phyloP scores from a whole-genome alignment of 2,113 vertebrate species.

The Carassius auratus region DNA sequence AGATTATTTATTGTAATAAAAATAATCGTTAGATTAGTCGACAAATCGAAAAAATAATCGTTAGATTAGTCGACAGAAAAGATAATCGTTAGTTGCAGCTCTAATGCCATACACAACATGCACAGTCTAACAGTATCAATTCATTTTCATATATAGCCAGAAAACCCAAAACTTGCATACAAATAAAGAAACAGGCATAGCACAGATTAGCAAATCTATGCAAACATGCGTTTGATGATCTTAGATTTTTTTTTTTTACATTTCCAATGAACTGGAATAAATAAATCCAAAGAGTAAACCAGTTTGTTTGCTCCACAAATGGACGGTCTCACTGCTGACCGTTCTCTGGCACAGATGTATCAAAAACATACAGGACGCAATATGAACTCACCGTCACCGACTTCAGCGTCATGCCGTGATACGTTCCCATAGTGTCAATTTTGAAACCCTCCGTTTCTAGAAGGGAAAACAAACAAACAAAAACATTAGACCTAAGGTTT shows the following conservation, averaged over 20 bases:
- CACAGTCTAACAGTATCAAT: background rate
- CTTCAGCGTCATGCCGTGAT: slow-evolving; percentile 98
- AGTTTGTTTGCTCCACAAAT: background rate
- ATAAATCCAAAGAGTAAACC: background rate
- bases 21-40: too few species aligned
- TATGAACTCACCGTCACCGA: slow-evolving; percentile 93
- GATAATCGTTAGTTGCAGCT: too few species aligned
- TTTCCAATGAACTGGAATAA: background rate
- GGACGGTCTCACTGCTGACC: background rate
- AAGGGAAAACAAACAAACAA: too few species aligned
- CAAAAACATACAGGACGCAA: background rate
- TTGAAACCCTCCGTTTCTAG: slow-evolving; percentile 97
- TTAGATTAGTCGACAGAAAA: too few species aligned
- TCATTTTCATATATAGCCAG: background rate
- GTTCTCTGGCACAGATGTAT: background rate
- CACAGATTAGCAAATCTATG: background rate
- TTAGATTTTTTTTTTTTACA: background rate
- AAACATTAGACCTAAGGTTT: background rate
- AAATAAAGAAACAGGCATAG: background rate
- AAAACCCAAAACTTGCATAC: background rate
- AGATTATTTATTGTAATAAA: too few species aligned
- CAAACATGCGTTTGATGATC: background rate
- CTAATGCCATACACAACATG: background rate
- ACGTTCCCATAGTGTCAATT: slow-evolving; percentile 98
- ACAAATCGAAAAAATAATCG: too few species aligned